phyloP scores from a whole-genome alignment of 2,888 invertebrate species.

The Enchytraeus crypticus region DNA sequence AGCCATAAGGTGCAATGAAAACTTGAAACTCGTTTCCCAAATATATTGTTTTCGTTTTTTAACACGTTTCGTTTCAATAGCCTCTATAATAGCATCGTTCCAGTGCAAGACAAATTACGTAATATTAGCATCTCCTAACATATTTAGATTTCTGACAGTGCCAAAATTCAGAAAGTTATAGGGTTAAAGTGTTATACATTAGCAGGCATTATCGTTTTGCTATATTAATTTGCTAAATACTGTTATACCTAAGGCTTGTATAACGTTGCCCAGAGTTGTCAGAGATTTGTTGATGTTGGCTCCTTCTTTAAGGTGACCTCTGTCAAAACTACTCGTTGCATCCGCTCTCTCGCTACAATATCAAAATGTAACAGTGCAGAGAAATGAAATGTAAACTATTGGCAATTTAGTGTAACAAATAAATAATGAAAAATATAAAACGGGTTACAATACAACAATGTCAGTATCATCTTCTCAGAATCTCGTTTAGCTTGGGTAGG shows the following conservation, averaged over 20 bases:
- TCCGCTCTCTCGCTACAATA: conserved; percentile 48
- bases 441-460: not conserved
- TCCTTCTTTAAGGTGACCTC: conserved; percentile 51
- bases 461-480: not conserved
- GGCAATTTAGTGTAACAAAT: not conserved
- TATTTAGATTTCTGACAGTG: too few relatives aligned
- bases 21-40: too few relatives aligned
- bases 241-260: conserved; percentile 64
- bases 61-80: too few relatives aligned
- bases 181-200: too few relatives aligned
- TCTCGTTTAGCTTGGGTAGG: too few relatives aligned
- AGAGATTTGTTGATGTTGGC: conserved; percentile 70
- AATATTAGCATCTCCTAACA: too few relatives aligned
- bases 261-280: conserved; percentile 72
- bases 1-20: too few relatives aligned
- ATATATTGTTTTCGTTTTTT: too few relatives aligned
- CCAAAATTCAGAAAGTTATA: too few relatives aligned
- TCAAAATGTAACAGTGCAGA: not conserved
- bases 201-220: too few relatives aligned
- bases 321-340: conserved; percentile 35
- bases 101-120: too few relatives aligned
- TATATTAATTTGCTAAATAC: not conserved
- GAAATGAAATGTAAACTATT: not conserved
- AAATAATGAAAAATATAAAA: not conserved
- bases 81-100: too few relatives aligned